Base-by-base conservation (phyloP, 2,797 vertebrate genomes). In the Arnoldichthys spilopterus region DNA sequence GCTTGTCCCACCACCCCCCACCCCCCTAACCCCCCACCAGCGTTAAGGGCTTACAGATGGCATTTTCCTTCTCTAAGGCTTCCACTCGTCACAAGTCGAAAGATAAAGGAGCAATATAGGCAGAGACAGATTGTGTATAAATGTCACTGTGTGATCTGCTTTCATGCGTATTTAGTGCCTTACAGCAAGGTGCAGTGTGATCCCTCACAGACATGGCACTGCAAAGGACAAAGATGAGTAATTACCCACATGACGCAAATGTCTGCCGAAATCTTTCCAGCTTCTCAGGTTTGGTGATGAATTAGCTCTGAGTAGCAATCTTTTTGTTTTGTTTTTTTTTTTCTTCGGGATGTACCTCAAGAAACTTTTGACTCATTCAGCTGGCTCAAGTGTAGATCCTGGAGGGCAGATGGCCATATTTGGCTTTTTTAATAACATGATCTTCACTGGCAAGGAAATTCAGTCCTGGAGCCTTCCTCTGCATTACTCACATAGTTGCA, bases 31-130 rank as follows among this genome's bases (percentile, higher is more conserved):
- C 58, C 59, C 12, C 26, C 30, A 40, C 70, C 49, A 43, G 26
- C 66, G 80, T 79, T 71, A 32, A 77, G 67, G 59, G 63, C 74
- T 74, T 72, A 53, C 83, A 86, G 69, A 84, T 85, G 83, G 79
- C 66, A 74, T 76, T 75, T 80, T 62, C 63, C 67, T 58, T 80
- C 53, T 67, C 56, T 58, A 58, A 58, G 22, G 47, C 54, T 62
- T 62, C 68, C 74, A 72, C 51, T 63, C 40, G 77, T 83, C 76
- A 63, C 47, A 13, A 68, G 63, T 63, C 9, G 32, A 77, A 63
- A 74, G 63, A 66, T 61, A 26, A 26, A 32, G 28, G 58, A 32
- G 51, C 51, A 24, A 75, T 80, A 63, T 75, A 74, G 66, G 74
- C 64, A 53, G 28, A 37, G 69, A 61, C 49, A 73, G 80, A 61